A percentile compares a stretch with the other conserved stretches of the same genome.
These are phyloP conservation scores for Hypomesus transpacificus DNA, from an alignment of 2,113 vertebrate species.

Conservation along the genomic window DNA sequence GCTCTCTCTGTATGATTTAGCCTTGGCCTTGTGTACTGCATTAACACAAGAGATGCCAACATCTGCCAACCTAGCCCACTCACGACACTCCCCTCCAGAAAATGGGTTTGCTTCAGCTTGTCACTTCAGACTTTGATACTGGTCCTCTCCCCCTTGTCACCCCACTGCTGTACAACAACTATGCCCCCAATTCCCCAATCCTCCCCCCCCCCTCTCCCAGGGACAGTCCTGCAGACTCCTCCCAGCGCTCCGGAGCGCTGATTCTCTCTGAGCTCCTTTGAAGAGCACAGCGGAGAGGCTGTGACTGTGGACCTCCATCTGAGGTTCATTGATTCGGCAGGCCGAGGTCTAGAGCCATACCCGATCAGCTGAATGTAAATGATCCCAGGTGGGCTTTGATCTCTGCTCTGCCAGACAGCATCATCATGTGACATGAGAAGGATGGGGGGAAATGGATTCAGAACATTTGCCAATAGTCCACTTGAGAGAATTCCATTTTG, in stretches of 20 bases:
- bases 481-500: constrained; percentile 16
- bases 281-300: constrained; percentile 46
- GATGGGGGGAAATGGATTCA: constrained; percentile 10
- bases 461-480: constrained; percentile 11
- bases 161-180: too few species aligned
- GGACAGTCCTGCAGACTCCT: constrained; percentile 2
- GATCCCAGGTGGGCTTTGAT: constrained; percentile 29
- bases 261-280: constrained; percentile 44
- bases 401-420: constrained; percentile 11
- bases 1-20: too few species aligned
- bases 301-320: constrained; percentile 37
- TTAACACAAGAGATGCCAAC: too few species aligned
- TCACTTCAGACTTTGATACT: neutral
- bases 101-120: neutral
- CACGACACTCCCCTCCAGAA: too few species aligned
- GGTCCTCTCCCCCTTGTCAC: too few species aligned
- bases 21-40: too few species aligned
- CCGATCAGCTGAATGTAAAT: constrained; percentile 38
- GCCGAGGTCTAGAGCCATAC: constrained; percentile 23
- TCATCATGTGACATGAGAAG: neutral
- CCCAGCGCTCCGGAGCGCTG: constrained; percentile 18
- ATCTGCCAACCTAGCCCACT: too few species aligned
- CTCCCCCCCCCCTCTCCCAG: constrained; percentile 11
- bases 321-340: constrained; percentile 47
- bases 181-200: too few species aligned